Evolutionary conservation across 2,113 vertebrate genomes (phyloP).

Genomic region (Mirza zaza): DNA sequence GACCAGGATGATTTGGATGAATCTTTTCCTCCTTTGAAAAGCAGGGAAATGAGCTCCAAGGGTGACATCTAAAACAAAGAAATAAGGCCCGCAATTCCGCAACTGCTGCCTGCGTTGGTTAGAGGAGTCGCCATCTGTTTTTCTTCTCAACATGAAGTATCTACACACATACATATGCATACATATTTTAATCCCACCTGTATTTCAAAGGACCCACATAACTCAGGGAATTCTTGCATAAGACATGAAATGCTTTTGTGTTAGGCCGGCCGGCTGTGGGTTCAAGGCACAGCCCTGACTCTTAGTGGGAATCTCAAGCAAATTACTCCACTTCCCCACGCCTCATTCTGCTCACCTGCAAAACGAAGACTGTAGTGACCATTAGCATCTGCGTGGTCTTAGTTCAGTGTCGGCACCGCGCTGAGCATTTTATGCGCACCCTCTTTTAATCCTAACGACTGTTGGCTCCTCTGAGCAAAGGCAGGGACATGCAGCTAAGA

Average conservation of each 20-base stretch:
- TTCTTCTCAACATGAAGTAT: neutral
- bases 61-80: neutral
- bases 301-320: neutral
- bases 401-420: fast-evolving
- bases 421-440: fast-evolving
- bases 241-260: neutral
- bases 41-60: neutral
- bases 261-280: neutral
- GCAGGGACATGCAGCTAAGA: neutral
- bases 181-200: neutral
- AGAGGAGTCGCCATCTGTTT: neutral
- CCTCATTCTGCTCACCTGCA: neutral
- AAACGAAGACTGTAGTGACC: neutral
- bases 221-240: neutral
- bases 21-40: neutral
- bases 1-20: neutral
- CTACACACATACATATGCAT: fast-evolving
- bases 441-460: neutral
- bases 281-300: neutral
- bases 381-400: neutral
- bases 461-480: fast-evolving
- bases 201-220: neutral
- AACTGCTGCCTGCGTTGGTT: fast-evolving
- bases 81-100: fast-evolving
- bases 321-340: neutral